These are phyloP conservation scores for Ceyx cyanopectus DNA, from an alignment of 2,113 vertebrate species.

Conservation along the genomic window DNA sequence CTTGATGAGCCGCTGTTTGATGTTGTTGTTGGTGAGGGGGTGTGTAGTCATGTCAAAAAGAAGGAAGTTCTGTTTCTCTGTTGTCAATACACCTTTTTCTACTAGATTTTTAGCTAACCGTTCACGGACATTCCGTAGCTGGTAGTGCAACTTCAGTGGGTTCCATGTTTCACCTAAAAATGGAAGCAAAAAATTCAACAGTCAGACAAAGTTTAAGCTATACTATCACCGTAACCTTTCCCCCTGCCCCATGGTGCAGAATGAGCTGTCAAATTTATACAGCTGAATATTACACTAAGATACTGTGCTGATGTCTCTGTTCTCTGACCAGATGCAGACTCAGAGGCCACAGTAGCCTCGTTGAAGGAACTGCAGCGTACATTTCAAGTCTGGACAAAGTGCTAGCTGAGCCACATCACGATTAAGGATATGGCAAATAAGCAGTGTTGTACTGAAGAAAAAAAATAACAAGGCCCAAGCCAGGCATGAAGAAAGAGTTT, in stretches of 20 bases:
- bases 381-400: neutral
- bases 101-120: slow-evolving; percentile 95
- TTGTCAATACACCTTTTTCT: slow-evolving; percentile 95
- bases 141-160: slow-evolving; percentile 95
- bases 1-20: slow-evolving; percentile 95
- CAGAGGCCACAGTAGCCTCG: neutral
- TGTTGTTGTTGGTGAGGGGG: slow-evolving; percentile 94
- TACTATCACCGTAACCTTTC: neutral
- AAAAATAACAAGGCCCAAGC: neutral
- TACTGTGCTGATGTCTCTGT: neutral
- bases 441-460: neutral
- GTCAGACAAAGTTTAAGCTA: neutral
- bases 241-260: rapidly evolving
- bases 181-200: neutral
- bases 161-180: slow-evolving; percentile 94
- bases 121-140: slow-evolving; percentile 93
- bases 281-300: neutral
- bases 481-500: neutral
- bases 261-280: neutral
- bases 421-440: neutral
- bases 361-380: neutral
- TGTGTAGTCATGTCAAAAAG: slow-evolving; percentile 98
- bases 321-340: neutral
- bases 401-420: neutral
- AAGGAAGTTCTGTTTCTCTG: slow-evolving; percentile 98